Evolutionary conservation across 2,888 invertebrate species (phyloP).

Genomic region (Ennomos fuscantarius): DNA sequence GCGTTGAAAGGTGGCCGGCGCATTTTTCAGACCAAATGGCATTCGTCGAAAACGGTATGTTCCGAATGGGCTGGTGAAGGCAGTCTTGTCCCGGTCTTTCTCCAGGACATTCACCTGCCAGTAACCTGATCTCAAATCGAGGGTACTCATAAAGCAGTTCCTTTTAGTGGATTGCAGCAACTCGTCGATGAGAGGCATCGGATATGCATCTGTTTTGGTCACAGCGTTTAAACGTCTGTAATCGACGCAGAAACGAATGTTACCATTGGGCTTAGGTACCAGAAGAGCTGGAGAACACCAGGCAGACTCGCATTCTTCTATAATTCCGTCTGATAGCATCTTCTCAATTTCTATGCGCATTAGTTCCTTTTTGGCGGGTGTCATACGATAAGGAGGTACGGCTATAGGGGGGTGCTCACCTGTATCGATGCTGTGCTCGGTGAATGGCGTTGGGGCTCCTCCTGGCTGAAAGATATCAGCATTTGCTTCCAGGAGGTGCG

Average conservation of each 20-base stretch:
- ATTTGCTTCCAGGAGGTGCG: not conserved
- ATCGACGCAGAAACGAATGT: not conserved
- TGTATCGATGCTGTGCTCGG: conserved; percentile 11
- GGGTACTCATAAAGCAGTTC: not conserved
- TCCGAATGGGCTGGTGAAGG: not conserved
- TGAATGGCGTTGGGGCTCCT: conserved; percentile 8
- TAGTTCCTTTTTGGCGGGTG: not conserved
- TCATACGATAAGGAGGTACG: conserved; percentile 10
- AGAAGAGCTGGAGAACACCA: not conserved
- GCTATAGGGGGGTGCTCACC: conserved; percentile 6
- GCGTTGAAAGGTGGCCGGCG: not conserved
- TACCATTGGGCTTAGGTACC: not conserved
- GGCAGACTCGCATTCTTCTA: not conserved
- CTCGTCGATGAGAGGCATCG: not conserved
- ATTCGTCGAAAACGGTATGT: not conserved
- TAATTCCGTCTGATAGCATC: not conserved
- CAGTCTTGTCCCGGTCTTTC: not conserved
- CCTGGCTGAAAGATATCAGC: conserved; percentile 18
- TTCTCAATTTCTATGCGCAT: not conserved
- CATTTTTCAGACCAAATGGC: conserved; percentile 8
- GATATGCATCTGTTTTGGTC: not conserved
- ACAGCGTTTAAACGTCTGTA: not conserved
- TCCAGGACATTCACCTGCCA: not conserved
- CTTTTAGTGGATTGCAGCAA: not conserved
- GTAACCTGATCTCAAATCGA: not conserved